Evolutionary conservation across 2,113 vertebrate genomes (phyloP).

Genomic region (Ardeotis arabs): DNA sequence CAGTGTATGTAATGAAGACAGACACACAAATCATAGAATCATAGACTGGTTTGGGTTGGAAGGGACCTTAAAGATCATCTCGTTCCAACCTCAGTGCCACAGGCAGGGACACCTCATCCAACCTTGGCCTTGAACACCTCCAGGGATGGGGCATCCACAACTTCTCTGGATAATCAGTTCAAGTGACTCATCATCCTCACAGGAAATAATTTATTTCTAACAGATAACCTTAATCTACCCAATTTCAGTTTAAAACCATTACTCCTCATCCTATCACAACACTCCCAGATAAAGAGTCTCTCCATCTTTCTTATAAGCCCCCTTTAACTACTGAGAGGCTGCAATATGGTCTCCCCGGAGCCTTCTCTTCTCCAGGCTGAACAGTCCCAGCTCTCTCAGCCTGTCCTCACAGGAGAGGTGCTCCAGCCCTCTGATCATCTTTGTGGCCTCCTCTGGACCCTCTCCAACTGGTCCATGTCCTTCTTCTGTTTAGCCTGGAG

Average conservation of each 20-base stretch:
- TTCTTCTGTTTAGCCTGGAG: background rate
- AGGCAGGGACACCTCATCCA: background rate
- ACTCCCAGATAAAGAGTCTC: background rate
- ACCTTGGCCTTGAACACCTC: background rate
- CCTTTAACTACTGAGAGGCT: background rate
- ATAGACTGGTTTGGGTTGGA: background rate
- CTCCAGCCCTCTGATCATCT: background rate
- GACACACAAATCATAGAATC: background rate
- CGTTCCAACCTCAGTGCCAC: background rate
- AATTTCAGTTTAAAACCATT: background rate
- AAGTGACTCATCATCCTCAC: background rate
- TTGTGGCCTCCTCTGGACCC: background rate
- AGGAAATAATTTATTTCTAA: background rate
- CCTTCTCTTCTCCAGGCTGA: background rate
- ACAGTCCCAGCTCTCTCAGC: background rate
- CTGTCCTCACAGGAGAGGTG: background rate
- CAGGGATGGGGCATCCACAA: background rate
- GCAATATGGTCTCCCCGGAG: background rate
- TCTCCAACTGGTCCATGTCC: background rate
- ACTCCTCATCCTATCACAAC: too few relatives aligned
- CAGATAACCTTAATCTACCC: background rate
- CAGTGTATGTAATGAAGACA: background rate
- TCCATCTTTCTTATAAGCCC: background rate
- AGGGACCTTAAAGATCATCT: background rate
- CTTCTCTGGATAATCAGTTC: background rate